Conservation (phyloP, 2,888 invertebrate species). For the Drosophila antonietae region DNA sequence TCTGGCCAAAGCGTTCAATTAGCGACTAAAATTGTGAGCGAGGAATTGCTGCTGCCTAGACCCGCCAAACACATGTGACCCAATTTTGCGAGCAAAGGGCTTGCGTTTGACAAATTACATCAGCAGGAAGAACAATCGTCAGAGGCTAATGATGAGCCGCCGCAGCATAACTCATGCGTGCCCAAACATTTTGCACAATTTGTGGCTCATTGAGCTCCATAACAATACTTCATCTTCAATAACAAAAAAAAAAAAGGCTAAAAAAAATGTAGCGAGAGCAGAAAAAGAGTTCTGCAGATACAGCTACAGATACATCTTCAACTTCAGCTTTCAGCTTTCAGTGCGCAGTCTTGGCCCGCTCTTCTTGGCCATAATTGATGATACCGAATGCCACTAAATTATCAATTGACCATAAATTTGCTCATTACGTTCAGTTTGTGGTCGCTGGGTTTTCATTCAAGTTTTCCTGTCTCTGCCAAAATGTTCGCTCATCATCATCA, state of each 20-base stretch:
- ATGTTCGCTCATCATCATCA: constrained; percentile 51
- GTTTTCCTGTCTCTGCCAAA: constrained; percentile 55
- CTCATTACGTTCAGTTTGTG: constrained; percentile 81
- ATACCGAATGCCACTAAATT: constrained; percentile 84
- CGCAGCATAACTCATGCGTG: constrained; percentile 79
- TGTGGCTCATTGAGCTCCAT: constrained; percentile 83
- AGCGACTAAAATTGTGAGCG: constrained; percentile 83
- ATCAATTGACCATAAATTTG: constrained; percentile 85
- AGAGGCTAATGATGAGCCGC: constrained; percentile 73
- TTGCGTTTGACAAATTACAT: constrained; percentile 71
- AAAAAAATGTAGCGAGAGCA: constrained; percentile 15
- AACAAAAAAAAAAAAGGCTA: constrained; percentile 13
- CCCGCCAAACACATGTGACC: constrained; percentile 50
- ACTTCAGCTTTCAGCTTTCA: constrained; percentile 15
- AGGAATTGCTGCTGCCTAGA: constrained; percentile 50
- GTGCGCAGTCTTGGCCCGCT: constrained; percentile 10
- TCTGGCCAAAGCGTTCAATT: constrained; percentile 85
- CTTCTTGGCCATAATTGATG: constrained; percentile 81
- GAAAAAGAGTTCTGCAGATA: constrained; percentile 12
- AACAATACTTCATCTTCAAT: constrained; percentile 82
- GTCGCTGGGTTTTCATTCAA: constrained; percentile 65
- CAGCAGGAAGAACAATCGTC: constrained; percentile 9
- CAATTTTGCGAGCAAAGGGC: constrained; percentile 50
- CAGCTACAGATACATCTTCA: constrained; percentile 18
- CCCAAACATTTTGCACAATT: constrained; percentile 82